Evolutionary conservation across 2,888 invertebrate genomes (phyloP), one percentile per base, ranked within the genome.

Genomic region (Cataglyphis cursor): DNA sequence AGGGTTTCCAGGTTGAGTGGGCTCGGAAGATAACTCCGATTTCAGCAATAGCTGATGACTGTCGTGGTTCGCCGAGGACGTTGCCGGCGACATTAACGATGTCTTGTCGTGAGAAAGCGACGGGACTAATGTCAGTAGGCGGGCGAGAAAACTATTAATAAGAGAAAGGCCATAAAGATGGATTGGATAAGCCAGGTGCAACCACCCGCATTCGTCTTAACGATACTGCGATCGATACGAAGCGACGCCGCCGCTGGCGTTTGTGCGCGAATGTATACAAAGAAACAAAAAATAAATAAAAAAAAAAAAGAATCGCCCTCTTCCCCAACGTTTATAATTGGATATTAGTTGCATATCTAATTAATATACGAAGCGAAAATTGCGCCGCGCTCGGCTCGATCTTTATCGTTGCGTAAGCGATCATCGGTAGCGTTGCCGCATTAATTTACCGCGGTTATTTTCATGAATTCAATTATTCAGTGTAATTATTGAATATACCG

Each of bases 61-160:
- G 81, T 84, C 85, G 81, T 78, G 57, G 57, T 35, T n/a, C 57
- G 70, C 57, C 41, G 59, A 59, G 59, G 12, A 72, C 57, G 51
- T 86, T 74, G 73, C 41, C 81, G 84, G 51, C 66, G 85, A 85
- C 81, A 84, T 84, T 85, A 85, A 85, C 85, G 84, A 83, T 75
- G 70, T 59, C 72, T 70, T 62, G 84, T 81, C 84, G 75, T 72
- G 81, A 81, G 54, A 70, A 85, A 61, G n/a, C 66, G 85, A 44
- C 75, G 68, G 61, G 44, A 24, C 72, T 70, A 80, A 80, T 80
- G 78, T 18, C 54, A n/a, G 57, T 78, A 24, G 61, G 62, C 41
- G 35, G 54, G 78, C 54, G 76, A 75, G 83, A 44, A 54, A 66
- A 73, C 48, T 74, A 70, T 54, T 62, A 76, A 65, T 57, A 68